Percentiles rank a stretch among this genome's conserved stretches.
phyloP scores from a whole-genome alignment of 2,113 vertebrate genomes.

The Bufo bufo region DNA sequence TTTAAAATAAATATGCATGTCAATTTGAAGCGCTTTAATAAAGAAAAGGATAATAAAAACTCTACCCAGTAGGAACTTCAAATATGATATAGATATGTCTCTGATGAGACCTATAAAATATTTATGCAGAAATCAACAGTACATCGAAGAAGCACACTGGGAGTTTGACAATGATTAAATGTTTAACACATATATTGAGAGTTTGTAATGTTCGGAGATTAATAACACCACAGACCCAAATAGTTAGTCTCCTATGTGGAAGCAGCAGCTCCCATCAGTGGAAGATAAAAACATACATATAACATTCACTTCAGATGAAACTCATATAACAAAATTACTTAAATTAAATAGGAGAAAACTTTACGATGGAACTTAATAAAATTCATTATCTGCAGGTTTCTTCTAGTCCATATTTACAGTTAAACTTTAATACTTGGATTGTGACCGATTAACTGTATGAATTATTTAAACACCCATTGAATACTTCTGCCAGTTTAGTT shows the following conservation, averaged over 20 bases:
- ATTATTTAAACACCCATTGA: constrained; percentile 28
- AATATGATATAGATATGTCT: constrained; percentile 63
- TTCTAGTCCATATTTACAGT: constrained; percentile 27
- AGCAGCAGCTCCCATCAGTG: constrained; percentile 60
- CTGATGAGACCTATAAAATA: constrained; percentile 69
- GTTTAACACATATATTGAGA: constrained; percentile 62
- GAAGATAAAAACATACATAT: constrained; percentile 61
- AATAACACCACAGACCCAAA: constrained; percentile 65
- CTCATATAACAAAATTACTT: constrained; percentile 29
- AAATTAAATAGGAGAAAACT: constrained; percentile 42
- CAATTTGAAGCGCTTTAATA: constrained; percentile 53
- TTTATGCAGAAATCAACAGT: constrained; percentile 68
- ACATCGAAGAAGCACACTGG: constrained; percentile 56
- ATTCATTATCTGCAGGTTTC: constrained; percentile 37
- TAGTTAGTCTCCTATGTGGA: constrained; percentile 64
- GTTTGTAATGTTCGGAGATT: constrained; percentile 67
- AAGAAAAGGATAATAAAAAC: constrained; percentile 62
- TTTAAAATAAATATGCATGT: constrained; percentile 62
- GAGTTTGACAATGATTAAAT: constrained; percentile 71
- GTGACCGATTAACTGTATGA: constrained; percentile 30
- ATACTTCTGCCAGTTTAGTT: constrained; percentile 38
- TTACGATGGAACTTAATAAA: constrained; percentile 33
- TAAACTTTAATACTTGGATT: constrained; percentile 40
- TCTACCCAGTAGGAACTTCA: constrained; percentile 58
- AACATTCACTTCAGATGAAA: constrained; percentile 49